Base-by-base conservation (phyloP, 2,888 invertebrate genomes). In the Gasteruption jaculator region DNA sequence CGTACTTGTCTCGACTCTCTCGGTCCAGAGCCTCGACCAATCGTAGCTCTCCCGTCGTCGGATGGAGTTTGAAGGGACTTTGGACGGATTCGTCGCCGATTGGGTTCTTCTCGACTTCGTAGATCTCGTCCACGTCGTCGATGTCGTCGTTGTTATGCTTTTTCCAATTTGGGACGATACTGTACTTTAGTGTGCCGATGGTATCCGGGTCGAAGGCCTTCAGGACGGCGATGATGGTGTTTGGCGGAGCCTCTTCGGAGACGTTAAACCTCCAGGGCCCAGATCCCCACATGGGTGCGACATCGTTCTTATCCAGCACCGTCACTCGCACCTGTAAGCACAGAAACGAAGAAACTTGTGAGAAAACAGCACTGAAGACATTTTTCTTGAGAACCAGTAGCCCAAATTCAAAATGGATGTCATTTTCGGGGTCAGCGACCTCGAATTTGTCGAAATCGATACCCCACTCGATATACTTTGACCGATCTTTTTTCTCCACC, bases 261-360 rank as follows among this genome's bases (percentile, higher is more conserved):
- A 91, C 85, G 41, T 80, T 76, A 68, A 83, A 87, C 35, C 79
- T 79, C 56, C 84, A 74, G 11, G 85, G 85, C 22, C 83, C 80
- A 49, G 84, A 81, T 56, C 81, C 81, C 76, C 91, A 91, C 39
- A 83, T 81, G 3, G 95, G 95, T n/a, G 93, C 91, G 61, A 90
- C 91, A 76, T 95, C 95, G 71, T 95, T 95, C 73, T 86, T 87
- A 74, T 95, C 95, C 68, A 88, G 71, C 38, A 94, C 85, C 42
- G 81, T 82, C 54, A 94, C 83, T 71, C 81, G 82, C 56, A 92
- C 86, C 92, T 93, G 83, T 16, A 80, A 81, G 57, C 45, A 49
- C 49, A 56, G 47, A 45, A 11, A 11, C 16, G 24, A n/a, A n/a
- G n/a, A n/a, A n/a, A n/a, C n/a, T n/a, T n/a, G n/a, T n/a, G n/a